These are phyloP conservation scores for Lordiphosa andalusiaca DNA, from an alignment of 2,888 invertebrate species.

Conservation along the genomic window DNA sequence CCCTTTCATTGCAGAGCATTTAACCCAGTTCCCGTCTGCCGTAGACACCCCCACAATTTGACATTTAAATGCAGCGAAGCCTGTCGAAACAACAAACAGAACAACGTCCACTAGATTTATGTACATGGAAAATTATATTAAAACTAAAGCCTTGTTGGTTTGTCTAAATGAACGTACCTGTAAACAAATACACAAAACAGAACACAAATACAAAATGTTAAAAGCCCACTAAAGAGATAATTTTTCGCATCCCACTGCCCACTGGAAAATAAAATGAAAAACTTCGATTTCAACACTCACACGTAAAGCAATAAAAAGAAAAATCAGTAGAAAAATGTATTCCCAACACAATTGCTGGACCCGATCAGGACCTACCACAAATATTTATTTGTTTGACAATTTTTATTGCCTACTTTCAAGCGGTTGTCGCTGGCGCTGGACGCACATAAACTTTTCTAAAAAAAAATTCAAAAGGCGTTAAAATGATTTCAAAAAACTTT, in stretches of 20 bases:
- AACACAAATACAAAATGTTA: no score
- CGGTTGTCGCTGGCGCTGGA: conserved; percentile 26
- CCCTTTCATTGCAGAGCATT: conserved; percentile 2
- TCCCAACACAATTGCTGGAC: conserved; percentile 31
- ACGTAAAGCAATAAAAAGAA: conserved; percentile 13
- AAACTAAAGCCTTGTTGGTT: conserved; percentile 32
- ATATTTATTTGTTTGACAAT: conserved; percentile 68
- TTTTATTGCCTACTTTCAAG: conserved; percentile 66
- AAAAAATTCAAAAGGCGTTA: conserved; percentile 69
- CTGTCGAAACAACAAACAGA: conserved; percentile 47
- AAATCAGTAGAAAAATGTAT: conserved; percentile 27
- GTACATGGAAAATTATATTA: conserved; percentile 66
- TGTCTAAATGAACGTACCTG: neutral
- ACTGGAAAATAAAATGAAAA: conserved; percentile 33
- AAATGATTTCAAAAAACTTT: conserved; percentile 65
- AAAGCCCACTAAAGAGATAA: conserved; percentile 22
- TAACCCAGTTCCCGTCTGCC: neutral
- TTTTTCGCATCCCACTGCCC: conserved; percentile 1
- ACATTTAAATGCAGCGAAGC: conserved; percentile 59
- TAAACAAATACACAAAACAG: no score
- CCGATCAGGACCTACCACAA: conserved; percentile 44
- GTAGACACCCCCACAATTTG: conserved; percentile 15
- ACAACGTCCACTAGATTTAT: conserved; percentile 59
- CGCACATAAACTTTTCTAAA: conserved; percentile 40
- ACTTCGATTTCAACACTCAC: conserved; percentile 24